Base-by-base conservation (phyloP, 1,140 invertebrate genomes). In the Cydia pomonella region DNA sequence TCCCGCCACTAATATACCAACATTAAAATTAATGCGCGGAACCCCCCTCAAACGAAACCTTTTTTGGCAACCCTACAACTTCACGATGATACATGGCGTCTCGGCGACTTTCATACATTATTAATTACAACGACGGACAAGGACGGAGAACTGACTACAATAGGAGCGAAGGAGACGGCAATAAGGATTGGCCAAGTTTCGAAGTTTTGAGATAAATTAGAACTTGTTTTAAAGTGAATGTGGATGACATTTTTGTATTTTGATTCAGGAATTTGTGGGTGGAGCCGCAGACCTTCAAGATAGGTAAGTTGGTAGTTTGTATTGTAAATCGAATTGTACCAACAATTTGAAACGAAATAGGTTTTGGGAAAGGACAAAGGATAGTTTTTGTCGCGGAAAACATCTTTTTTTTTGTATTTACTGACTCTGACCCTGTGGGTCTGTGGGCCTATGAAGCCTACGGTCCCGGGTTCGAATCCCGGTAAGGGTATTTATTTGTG, bases 101-200 rank as follows among this genome's bases (percentile, higher is more conserved):
- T 80, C 77, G 63, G 64, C 79, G 80, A 79, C 80, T 81, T 83
- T 84, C 82, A 87, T 87, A 86, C 82, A 84, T 85, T 86, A 86
- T 85, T 86, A 86, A 85, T 86, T 83, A 82, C 81, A 75, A 78
- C 10, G 80, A 74, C 66, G 16, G 82, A 82, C 62, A 72, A 74
- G 79, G 80, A 86, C 47, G 53, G 75, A 23, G 6, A 18, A 69
- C n/a, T 64, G 21, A 25, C 18, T 12, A 62, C 53, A 23, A 76
- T 64, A 47, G 25, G 76, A 78, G 50, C 63, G 75, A 75, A 73
- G 76, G 27, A 64, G 73, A n/a, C 12, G 63, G 73, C 12, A 25
- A n/a, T 77, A 78, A 76, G 75, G 76, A 75, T 73, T 77, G 79
- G 79, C 78, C 78, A 77, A 79, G 75, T 82, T 80, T 79, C 50